Base-by-base conservation (phyloP, 1,140 invertebrate species). In the Galleria mellonella region DNA sequence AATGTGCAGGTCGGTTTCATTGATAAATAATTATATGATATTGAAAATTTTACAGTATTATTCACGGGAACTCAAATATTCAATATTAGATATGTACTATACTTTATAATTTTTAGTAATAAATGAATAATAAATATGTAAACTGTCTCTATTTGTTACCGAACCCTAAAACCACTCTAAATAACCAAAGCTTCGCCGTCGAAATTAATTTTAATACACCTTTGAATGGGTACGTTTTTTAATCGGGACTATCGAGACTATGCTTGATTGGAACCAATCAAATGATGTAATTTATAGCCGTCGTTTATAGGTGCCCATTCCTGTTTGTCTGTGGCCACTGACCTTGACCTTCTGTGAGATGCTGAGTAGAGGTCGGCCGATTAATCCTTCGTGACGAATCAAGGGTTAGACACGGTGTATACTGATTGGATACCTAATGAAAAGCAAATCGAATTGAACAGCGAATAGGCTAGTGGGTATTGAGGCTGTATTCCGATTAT, bases 191-290 rank as follows among this genome's bases (percentile, higher is more conserved):
- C 17, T 23, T 3, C 17, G 2, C 17, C 17, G 4, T 17, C 15
- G 36, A 64, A 67, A 64, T 67, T 62, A 52, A 63, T 52, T 51
- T 38, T 56, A 57, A 62, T 55, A 55, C 53, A 51, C 44, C 52
- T 51, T 46, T 50, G 56, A 51, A 45, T 47, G 41, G 44, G 43
- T 55, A 48, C 47, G 56, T 59, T 68, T 77, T 78, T 72, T 74
- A n/a, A n/a, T n/a, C n/a, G n/a, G n/a, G n/a, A n/a, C n/a, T n/a
- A 78, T 71, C 62, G 64, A 62, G 53, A 64, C 63, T 62, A 61
- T 70, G 48, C 33, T 69, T 78, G 74, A 76, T 82, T 76, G 71
- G 77, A 77, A 78, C 68, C 71, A 78, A 82, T 82, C 64, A 74
- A 72, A 72, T 66, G 63, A 71, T 71, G 60, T 78, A 68, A 65